Evolutionary conservation across 2,113 vertebrate genomes (phyloP).

Genomic region (Sander vitreus): DNA sequence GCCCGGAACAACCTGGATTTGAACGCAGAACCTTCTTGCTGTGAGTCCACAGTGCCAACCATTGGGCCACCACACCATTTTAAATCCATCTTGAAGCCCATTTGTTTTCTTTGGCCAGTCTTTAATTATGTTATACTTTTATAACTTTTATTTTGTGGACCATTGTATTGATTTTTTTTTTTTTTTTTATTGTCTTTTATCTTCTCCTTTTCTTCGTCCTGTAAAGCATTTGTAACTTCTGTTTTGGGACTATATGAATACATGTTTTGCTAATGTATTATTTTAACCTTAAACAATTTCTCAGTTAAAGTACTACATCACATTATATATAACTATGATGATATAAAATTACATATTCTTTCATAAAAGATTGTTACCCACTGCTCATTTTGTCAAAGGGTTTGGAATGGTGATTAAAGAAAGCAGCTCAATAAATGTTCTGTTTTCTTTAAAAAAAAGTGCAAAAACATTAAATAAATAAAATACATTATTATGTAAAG

Average conservation of each 20-base stretch:
- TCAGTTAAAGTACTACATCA: background rate
- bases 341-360: background rate
- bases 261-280: background rate
- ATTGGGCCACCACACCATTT: background rate
- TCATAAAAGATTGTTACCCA: background rate
- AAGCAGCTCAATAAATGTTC: background rate
- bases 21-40: no score
- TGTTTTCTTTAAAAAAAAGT: background rate
- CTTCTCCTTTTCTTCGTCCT: background rate
- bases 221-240: background rate
- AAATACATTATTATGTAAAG: background rate
- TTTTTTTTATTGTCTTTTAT: background rate
- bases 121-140: background rate
- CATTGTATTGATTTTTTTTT: background rate
- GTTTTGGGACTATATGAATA: background rate
- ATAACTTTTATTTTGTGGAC: background rate
- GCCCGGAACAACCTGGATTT: no score
- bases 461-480: slow-evolving; percentile 1
- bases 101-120: background rate
- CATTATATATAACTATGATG: background rate
- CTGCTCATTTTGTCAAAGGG: background rate
- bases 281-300: background rate
- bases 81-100: background rate
- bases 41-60: no score
- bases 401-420: background rate